A percentile compares a stretch with the other conserved stretches of the same genome.
Conservation (phyloP, 2,888 invertebrate species). For the Pammene aurita region DNA sequence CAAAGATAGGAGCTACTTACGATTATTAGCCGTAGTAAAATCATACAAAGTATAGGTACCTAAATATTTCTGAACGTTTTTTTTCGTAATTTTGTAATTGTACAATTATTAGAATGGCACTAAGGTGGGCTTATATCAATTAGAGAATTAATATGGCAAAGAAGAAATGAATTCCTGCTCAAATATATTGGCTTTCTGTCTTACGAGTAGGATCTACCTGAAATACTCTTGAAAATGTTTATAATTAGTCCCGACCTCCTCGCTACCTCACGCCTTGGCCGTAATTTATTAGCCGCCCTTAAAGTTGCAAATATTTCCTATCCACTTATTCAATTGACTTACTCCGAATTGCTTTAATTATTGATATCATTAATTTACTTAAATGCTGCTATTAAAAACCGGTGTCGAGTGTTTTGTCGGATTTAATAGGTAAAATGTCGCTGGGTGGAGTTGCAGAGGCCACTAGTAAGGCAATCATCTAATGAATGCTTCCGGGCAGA, state of each 20-base stretch:
- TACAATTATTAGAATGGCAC: no score
- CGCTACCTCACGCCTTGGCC: slow-evolving; percentile 23
- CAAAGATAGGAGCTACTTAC: slow-evolving; percentile 46
- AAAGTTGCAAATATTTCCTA: slow-evolving; percentile 40
- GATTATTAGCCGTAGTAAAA: slow-evolving; percentile 20
- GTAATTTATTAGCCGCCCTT: slow-evolving; percentile 35
- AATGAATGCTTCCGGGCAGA: slow-evolving; percentile 83
- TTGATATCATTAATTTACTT: slow-evolving; percentile 39
- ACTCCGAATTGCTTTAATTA: slow-evolving; percentile 39
- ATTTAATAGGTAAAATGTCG: slow-evolving; percentile 45
- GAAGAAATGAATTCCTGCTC: no score
- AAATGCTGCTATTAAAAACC: slow-evolving; percentile 39
- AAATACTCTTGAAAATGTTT: slow-evolving; percentile 20
- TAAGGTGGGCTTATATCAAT: no score
- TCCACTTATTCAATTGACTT: slow-evolving; percentile 41
- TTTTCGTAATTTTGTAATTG: not conserved
- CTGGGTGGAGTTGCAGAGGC: slow-evolving; percentile 67
- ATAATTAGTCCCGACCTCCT: slow-evolving; percentile 22
- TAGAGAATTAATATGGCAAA: no score
- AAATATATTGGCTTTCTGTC: not conserved
- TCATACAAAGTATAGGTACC: not conserved
- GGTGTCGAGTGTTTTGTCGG: slow-evolving; percentile 39
- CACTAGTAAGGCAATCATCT: slow-evolving; percentile 83
- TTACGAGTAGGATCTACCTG: not conserved
- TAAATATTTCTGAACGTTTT: not conserved